phyloP scores from a whole-genome alignment of 2,113 vertebrate genomes.

The Genyomyrus donnyi region DNA sequence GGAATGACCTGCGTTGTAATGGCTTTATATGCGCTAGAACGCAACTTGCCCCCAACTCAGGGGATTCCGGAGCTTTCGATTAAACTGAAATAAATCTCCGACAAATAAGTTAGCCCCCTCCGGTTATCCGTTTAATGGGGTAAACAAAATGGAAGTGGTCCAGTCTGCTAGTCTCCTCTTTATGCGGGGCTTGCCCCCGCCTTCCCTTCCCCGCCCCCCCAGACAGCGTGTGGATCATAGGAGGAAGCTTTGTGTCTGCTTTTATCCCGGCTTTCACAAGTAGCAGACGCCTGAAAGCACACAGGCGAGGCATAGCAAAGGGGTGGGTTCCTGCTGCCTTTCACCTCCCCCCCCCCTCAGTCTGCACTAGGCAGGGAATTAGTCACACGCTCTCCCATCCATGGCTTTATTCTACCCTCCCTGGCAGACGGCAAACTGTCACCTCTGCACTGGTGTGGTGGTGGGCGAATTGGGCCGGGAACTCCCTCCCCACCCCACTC shows the following conservation, averaged over 20 bases:
- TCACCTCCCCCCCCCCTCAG: constrained; percentile 35
- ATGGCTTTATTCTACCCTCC: constrained; percentile 54
- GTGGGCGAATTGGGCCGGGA: not conserved
- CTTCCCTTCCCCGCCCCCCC: constrained; percentile 44
- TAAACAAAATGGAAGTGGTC: constrained; percentile 57
- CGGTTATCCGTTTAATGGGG: constrained; percentile 34
- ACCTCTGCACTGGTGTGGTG: not conserved
- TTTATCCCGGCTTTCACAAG: constrained; percentile 64
- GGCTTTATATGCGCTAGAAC: not conserved
- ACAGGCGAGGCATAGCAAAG: constrained; percentile 68
- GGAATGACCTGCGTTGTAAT: not conserved
- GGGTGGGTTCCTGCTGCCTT: constrained; percentile 52
- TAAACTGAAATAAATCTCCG: constrained; percentile 31
- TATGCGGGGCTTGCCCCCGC: constrained; percentile 52
- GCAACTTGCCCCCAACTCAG: not conserved
- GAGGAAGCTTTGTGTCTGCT: constrained; percentile 77
- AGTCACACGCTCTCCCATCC: constrained; percentile 64
- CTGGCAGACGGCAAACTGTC: not conserved
- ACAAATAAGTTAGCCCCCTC: constrained; percentile 44
- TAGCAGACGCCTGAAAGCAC: constrained; percentile 62
- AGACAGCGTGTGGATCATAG: constrained; percentile 68
- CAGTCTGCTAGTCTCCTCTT: constrained; percentile 69
- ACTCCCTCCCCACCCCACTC: not conserved
- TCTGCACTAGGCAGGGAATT: constrained; percentile 59
- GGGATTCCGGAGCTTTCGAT: not conserved